phyloP scores from a whole-genome alignment of 2,888 invertebrate genomes.

The Oligia fasciuncula region DNA sequence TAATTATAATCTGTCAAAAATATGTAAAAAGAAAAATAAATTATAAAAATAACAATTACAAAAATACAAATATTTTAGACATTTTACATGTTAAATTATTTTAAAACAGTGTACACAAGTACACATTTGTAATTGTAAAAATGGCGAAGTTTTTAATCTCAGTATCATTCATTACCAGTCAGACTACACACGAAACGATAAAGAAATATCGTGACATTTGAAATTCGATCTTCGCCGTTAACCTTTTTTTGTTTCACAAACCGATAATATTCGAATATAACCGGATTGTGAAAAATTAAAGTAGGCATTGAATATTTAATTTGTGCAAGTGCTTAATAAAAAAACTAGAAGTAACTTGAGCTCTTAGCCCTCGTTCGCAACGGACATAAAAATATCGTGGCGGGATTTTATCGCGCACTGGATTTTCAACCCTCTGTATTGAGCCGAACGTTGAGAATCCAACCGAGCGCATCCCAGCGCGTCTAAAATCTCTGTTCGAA shows the following conservation, averaged over 20 bases:
- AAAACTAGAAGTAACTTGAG: not conserved
- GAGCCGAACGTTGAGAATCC: too few species aligned
- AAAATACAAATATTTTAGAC: slow-evolving; percentile 50
- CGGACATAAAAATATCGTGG: too few species aligned
- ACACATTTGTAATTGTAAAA: slow-evolving; percentile 31
- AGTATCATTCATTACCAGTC: slow-evolving; percentile 23
- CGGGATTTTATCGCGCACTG: too few species aligned
- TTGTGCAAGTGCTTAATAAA: slow-evolving; percentile 11
- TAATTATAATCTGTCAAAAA: slow-evolving; percentile 38
- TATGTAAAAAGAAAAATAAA: slow-evolving; percentile 60
- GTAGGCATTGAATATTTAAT: not conserved
- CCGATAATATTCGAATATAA: slow-evolving; percentile 9
- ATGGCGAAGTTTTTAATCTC: slow-evolving; percentile 41
- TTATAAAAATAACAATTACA: slow-evolving; percentile 60
- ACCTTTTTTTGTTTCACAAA: not conserved
- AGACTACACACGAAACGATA: not conserved
- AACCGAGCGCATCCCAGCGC: too few species aligned
- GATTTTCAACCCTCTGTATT: too few species aligned
- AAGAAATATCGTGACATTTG: slow-evolving; percentile 17
- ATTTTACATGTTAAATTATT: slow-evolving; percentile 45
- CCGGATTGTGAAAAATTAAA: not conserved
- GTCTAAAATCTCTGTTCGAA: too few species aligned
- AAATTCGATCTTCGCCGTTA: slow-evolving; percentile 7
- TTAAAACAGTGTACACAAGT: slow-evolving; percentile 29
- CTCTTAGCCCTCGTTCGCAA: not conserved